Conservation (phyloP, 2,888 invertebrate genomes). For the Trissolcus japonicus region DNA sequence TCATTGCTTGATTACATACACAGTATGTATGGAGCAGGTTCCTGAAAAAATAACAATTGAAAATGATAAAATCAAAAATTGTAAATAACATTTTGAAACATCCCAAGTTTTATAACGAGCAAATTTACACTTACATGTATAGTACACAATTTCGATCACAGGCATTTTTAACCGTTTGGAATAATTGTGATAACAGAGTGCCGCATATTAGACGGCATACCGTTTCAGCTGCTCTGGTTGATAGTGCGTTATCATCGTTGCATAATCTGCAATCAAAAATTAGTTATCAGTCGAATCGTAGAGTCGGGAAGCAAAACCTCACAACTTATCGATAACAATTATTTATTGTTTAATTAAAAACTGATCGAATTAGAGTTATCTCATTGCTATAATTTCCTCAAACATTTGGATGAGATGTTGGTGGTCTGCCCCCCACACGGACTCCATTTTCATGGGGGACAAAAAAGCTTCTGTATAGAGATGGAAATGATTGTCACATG, state of each 20-base stretch:
- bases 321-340: background rate
- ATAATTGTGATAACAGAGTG: conserved; percentile 17
- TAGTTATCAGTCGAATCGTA: background rate
- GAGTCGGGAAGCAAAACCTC: too few species aligned
- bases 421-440: too few species aligned
- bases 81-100: too few species aligned
- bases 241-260: conserved; percentile 10
- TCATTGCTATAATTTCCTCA: too few species aligned
- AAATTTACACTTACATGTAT: conserved; percentile 20
- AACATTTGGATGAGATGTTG: too few species aligned
- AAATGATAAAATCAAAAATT: background rate
- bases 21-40: conserved; percentile 11
- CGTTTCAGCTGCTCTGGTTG: conserved; percentile 1
- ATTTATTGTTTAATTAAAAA: background rate
- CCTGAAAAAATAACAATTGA: conserved; percentile 20
- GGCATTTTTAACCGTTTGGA: conserved; percentile 38
- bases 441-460: too few species aligned
- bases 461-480: conserved; percentile 21
- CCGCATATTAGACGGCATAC: conserved; percentile 21
- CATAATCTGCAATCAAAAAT: conserved; percentile 1
- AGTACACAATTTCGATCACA: too few species aligned
- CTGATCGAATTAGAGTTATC: too few species aligned
- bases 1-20: conserved; percentile 18
- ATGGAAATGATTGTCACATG: conserved; percentile 32
- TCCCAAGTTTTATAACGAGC: background rate